A percentile compares a stretch with the other conserved stretches of the same genome.
These are phyloP conservation scores for Mythimna impura DNA, from an alignment of 2,888 invertebrate species.

Conservation along the genomic window DNA sequence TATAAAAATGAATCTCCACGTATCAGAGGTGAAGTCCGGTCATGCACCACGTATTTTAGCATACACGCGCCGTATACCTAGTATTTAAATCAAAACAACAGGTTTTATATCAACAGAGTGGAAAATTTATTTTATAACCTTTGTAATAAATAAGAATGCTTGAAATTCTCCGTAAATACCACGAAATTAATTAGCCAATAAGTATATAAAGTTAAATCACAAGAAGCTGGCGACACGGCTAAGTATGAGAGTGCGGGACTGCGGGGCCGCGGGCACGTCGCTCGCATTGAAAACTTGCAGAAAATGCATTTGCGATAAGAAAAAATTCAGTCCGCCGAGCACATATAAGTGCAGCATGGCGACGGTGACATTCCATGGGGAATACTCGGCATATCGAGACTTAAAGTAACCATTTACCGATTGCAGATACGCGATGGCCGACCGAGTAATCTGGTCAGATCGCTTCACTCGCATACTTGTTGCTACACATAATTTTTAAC, in stretches of 20 bases:
- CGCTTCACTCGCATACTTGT: conserved; percentile 85
- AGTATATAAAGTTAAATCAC: conserved; percentile 66
- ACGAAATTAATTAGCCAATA: conserved; percentile 70
- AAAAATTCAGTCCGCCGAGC: conserved; percentile 88
- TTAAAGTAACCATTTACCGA: conserved; percentile 90
- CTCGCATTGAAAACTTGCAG: conserved; percentile 88
- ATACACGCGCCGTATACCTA: conserved; percentile 55
- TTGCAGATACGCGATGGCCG: conserved; percentile 90
- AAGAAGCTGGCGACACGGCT: conserved; percentile 67
- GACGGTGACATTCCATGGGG: conserved; percentile 87
- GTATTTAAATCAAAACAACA: conserved; percentile 62
- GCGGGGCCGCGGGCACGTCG: conserved; percentile 73
- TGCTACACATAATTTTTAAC: conserved; percentile 87
- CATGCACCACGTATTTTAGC: conserved; percentile 63
- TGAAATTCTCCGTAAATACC: conserved; percentile 65
- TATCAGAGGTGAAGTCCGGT: conserved; percentile 50
- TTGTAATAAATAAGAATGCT: conserved; percentile 64
- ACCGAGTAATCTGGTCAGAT: conserved; percentile 87
- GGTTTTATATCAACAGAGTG: conserved; percentile 61
- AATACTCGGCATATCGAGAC: conserved; percentile 88
- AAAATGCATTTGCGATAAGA: conserved; percentile 90
- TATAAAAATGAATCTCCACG: conserved; percentile 53
- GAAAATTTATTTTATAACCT: conserved; percentile 63
- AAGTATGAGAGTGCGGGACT: conserved; percentile 70
- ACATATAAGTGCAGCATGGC: conserved; percentile 88